Conservation (phyloP, 2,888 invertebrate species). For the Drepanosiphum platanoidis region DNA sequence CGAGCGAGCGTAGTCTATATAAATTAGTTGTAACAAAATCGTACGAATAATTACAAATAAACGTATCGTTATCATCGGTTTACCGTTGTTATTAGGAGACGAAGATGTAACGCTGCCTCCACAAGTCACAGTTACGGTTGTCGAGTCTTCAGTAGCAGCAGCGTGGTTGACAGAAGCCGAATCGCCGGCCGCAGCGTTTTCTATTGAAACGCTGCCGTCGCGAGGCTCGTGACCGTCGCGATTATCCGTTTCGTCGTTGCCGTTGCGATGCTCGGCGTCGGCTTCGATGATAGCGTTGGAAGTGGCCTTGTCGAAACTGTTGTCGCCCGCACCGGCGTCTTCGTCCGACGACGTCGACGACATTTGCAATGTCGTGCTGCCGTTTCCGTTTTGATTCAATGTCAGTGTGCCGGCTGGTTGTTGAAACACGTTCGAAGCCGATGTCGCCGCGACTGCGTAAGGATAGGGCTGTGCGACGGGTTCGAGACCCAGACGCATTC, state of each 20-base stretch:
- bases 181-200: not conserved
- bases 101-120: constrained; percentile 21
- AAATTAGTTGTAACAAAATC: no score
- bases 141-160: not conserved
- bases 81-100: constrained; percentile 39
- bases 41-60: no score
- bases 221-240: not conserved
- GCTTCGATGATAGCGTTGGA: not conserved
- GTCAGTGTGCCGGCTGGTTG: not conserved
- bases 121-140: not conserved
- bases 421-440: constrained; percentile 19
- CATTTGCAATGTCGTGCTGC: constrained; percentile 20
- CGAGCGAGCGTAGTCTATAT: no score
- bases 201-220: not conserved
- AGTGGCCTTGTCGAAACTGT: constrained; percentile 12
- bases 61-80: not conserved
- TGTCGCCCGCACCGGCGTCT: constrained; percentile 33
- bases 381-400: constrained; percentile 29
- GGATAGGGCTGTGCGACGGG: constrained; percentile 84
- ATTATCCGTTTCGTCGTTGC: not conserved
- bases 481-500: constrained; percentile 94
- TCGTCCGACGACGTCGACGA: constrained; percentile 42
- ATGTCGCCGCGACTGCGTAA: not conserved
- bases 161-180: not conserved
- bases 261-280: not conserved